Percentiles rank a stretch among this genome's conserved stretches.
Evolutionary conservation across 2,888 invertebrate genomes (phyloP).

Genomic region (Zelleria hepariella): DNA sequence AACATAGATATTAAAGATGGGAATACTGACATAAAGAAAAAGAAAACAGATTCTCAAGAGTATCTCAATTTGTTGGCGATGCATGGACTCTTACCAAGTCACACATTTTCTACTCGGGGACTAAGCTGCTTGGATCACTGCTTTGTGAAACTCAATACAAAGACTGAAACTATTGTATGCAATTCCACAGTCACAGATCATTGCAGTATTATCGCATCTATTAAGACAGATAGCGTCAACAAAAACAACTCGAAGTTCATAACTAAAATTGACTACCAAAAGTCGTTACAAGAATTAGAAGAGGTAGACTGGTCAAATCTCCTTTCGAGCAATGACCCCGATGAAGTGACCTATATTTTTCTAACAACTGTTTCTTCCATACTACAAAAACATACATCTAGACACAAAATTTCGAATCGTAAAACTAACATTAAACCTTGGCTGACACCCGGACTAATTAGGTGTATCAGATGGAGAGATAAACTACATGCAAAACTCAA

Average conservation of each 20-base stretch:
- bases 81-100: not conserved
- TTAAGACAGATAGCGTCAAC: not conserved
- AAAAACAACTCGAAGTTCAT: not conserved
- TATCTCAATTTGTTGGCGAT: not conserved
- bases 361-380: not conserved
- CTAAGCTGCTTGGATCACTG: not conserved
- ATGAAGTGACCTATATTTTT: not conserved
- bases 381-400: not conserved
- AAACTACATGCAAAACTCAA: not conserved
- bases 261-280: not conserved
- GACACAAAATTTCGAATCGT: not conserved
- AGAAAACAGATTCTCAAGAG: no score
- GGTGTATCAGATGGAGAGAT: not conserved
- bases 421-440: not conserved
- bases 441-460: constrained; percentile 1
- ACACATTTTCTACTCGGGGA: not conserved
- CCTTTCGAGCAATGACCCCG: not conserved
- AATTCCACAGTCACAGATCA: not conserved
- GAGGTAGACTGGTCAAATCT: not conserved
- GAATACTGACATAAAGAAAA: not conserved
- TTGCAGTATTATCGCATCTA: not conserved
- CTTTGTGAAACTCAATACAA: not conserved
- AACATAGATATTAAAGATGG: not conserved
- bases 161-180: not conserved
- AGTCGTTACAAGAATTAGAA: not conserved